phyloP scores from a whole-genome alignment of 2,797 vertebrate species.

The Acanthurus lineatus region DNA sequence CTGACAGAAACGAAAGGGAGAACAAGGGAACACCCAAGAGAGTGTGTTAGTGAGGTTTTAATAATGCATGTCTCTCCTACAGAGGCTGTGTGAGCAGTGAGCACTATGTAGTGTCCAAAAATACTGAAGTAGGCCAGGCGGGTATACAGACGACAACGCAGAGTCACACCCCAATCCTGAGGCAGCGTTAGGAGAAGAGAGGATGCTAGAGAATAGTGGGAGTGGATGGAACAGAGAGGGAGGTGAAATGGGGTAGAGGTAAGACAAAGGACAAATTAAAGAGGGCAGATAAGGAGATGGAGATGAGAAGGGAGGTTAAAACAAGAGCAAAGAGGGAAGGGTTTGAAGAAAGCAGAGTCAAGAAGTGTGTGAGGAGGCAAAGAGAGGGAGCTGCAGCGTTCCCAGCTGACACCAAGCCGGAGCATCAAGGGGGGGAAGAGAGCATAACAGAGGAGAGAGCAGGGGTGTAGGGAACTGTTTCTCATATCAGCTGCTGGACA shows the following conservation, averaged over 20 bases:
- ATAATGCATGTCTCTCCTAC: constrained; percentile 69
- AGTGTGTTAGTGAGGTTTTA: constrained; percentile 56
- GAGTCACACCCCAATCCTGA: constrained; percentile 58
- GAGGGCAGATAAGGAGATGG: constrained; percentile 18
- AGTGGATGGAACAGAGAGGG: not conserved
- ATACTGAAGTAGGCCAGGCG: constrained; percentile 76
- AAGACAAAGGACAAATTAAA: constrained; percentile 14
- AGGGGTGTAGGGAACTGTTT: constrained; percentile 30
- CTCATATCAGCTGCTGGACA: constrained; percentile 63
- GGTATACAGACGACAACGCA: constrained; percentile 50
- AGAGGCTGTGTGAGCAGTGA: constrained; percentile 48
- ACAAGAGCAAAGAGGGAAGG: constrained; percentile 21
- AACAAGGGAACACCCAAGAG: constrained; percentile 48
- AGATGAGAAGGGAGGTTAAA: constrained; percentile 38
- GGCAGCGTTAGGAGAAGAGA: constrained; percentile 30
- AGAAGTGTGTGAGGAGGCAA: not conserved
- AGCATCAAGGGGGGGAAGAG: constrained; percentile 34
- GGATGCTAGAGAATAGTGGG: constrained; percentile 32
- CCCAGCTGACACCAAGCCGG: constrained; percentile 35
- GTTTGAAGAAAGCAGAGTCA: not conserved
- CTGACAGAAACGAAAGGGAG: constrained; percentile 48
- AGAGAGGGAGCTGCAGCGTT: constrained; percentile 27
- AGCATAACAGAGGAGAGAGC: constrained; percentile 20
- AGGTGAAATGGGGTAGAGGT: constrained; percentile 29
- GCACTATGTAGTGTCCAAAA: constrained; percentile 66